Base-by-base conservation (phyloP, 1,140 invertebrate species). In the Cherax quadricarinatus region DNA sequence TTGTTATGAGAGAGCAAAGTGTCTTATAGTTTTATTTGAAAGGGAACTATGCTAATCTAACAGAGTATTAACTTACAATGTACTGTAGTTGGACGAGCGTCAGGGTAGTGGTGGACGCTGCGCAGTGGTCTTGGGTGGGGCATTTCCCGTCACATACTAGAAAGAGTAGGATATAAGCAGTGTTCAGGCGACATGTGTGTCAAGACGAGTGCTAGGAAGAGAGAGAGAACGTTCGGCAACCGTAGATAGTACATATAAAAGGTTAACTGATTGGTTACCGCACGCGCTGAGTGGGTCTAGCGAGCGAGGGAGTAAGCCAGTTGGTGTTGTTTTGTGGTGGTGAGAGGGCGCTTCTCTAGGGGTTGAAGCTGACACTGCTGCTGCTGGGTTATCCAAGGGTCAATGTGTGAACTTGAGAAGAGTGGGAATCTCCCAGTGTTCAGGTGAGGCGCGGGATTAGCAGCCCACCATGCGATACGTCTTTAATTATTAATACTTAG, bases 331-430 rank as follows among this genome's bases (percentile, higher is more conserved):
- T 66, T 70, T 21, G 83, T 70, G 53, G 30, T 5, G 14, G 83
- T 49, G 83, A 85, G 60, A 85, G 62, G 83, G 24, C 24, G 83
- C 83, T 30, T 60, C 70, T 60, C 83, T 24, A 70, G 62, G 60
- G 83, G 70, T 66, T 60, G 83, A 70, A 41, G 62, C 53, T 21
- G 24, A 30, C 24, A 51, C 21, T 57, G 82, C 21, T 62, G 30
- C 83, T 66, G 53, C 83, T 48, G 48, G 83, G 83, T 24, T 70
- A 70, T 70, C 70, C 30, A 66, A 30, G 60, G 82, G 82, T 84
- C 53, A 60, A 49, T 62, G 62, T 70, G 83, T 48, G 30, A 57
- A 18, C 83, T 48, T 41, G 24, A 60, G 82, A 18, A 57, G 48
- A 81, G 79, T 9, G 51, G 30, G 57, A 75, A 10, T 18, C 83